Evolutionary conservation across 2,113 vertebrate species (phyloP), one percentile per base, ranked within the genome.

Genomic region (Ctenodactylus gundi): DNA sequence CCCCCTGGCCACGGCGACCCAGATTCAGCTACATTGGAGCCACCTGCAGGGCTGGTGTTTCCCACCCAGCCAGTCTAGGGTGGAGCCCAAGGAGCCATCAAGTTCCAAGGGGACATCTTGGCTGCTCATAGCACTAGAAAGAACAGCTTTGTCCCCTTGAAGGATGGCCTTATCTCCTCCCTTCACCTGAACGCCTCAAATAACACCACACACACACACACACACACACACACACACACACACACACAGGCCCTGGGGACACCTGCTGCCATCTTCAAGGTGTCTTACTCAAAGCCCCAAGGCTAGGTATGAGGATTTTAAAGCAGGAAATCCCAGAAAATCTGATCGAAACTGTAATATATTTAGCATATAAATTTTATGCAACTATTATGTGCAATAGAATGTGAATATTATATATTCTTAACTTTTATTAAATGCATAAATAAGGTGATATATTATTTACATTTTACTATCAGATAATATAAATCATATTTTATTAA

Each of bases 141-240:
- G 7, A 0, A 2, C 21, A 14, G 58, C 25, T 14, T 23, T 18
- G 0, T 6, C 17, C 0, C 6, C 34, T 34, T 34, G 21, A 27
- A n/a, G 20, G 58, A 21, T 7, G 4, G 7, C 7, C 39, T n/a
- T 2, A 2, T 17, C 20, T 12, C 18, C 6, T 80, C 51, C 7
- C 20, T 13, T 11, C 10, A 17, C 25, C 78, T 41, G 7, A 5
- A 57, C 51, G 14, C 58, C 77, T 51, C 1, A 80, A 62, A 13
- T 13, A 53, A n/a, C 17, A 4, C 55, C 2, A 0, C 5, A n/a
- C n/a, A n/a, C n/a, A n/a, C n/a, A n/a, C n/a, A n/a, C 20, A n/a
- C 60, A 15, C 64, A 0, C 0, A 18, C 20, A n/a, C 60, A 15
- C 64, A 0, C 0, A 18, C 20, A n/a, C 60, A 15, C 64, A 0